Base-by-base conservation (phyloP, 1,140 invertebrate genomes). In the Battus philenor region DNA sequence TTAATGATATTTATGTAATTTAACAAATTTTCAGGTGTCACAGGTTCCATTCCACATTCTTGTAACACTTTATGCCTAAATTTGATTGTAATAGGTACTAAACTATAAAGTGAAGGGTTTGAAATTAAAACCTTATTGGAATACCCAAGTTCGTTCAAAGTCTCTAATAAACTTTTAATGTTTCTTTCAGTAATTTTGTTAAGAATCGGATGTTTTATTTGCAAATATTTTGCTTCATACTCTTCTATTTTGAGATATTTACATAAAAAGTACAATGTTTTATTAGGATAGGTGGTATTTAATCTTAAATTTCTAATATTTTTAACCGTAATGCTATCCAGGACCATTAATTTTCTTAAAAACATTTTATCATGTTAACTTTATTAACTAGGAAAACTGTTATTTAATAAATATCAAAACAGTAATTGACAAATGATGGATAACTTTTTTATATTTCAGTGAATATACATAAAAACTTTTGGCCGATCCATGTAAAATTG, bases 11-110 rank as follows among this genome's bases (percentile, higher is more conserved):
- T 41, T 45, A 86, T 59, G 62, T 81, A 84, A 44, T 61, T 52
- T 26, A 62, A 15, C 31, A 86, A 41, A 44, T 61, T 36, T 17
- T 44, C 30, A n/a, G 59, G 33, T 17, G 59, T 52, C 24, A 85
- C 47, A 20, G 62, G 54, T 31, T 54, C 26, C 22, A 84, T 44
- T 6, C 81, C 80, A 68, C 81, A 83, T 66, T 86, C 84, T 36
- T 68, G 12, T 34, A 86, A 55, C 16, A 86, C 70, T 59, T 56
- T 58, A 44, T 62, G 66, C 9, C 81, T 54, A 64, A 59, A 72
- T 50, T 70, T 77, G 24, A 86, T 41, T 16, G 78, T 85, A 6
- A 80, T 41, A 27, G 81, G 81, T 31, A 78, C 49, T 32, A 75
- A 54, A 33, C 68, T 59, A 51, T 74, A 82, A 4, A 86, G 26